Percentiles rank a stretch among this genome's conserved stretches.
Conservation (phyloP, 2,888 invertebrate species). For the Elaeidobius kamerunicus region DNA sequence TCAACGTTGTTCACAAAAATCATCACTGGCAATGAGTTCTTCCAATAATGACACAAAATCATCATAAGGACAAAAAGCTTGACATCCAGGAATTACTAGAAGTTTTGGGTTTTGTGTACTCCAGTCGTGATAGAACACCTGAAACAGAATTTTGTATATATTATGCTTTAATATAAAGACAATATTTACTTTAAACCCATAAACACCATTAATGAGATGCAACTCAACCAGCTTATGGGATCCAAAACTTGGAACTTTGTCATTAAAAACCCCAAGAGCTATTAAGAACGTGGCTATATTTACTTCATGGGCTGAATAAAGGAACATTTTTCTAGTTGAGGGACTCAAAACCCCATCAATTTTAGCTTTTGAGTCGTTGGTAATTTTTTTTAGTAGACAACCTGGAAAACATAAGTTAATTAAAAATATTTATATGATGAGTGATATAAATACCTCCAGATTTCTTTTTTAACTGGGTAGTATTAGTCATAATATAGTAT, state of each 20-base stretch:
- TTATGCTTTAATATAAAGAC: neutral
- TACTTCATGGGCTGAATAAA: constrained; percentile 34
- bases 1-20: constrained; percentile 14
- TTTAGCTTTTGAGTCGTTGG: constrained; percentile 28
- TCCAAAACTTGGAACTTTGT: constrained; percentile 30
- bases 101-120: constrained; percentile 17
- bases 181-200: constrained; percentile 31
- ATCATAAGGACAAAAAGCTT: constrained; percentile 21
- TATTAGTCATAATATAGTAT: constrained; percentile 27
- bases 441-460: constrained; percentile 16
- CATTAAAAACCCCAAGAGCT: constrained; percentile 28
- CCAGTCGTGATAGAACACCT: constrained; percentile 36
- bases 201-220: constrained; percentile 28
- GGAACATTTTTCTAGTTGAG: constrained; percentile 29
- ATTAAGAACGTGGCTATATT: constrained; percentile 27
- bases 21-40: constrained; percentile 12
- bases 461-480: constrained; percentile 10
- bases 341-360: constrained; percentile 22
- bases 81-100: constrained; percentile 20
- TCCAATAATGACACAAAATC: constrained; percentile 7
- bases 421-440: neutral
- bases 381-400: constrained; percentile 22
- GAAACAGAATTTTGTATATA: constrained; percentile 1
- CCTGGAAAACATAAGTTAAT: neutral
- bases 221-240: constrained; percentile 31